Percentiles rank a stretch among this genome's conserved stretches.
phyloP scores from a whole-genome alignment of 2,888 invertebrate species.

The Fragum whitleyi region DNA sequence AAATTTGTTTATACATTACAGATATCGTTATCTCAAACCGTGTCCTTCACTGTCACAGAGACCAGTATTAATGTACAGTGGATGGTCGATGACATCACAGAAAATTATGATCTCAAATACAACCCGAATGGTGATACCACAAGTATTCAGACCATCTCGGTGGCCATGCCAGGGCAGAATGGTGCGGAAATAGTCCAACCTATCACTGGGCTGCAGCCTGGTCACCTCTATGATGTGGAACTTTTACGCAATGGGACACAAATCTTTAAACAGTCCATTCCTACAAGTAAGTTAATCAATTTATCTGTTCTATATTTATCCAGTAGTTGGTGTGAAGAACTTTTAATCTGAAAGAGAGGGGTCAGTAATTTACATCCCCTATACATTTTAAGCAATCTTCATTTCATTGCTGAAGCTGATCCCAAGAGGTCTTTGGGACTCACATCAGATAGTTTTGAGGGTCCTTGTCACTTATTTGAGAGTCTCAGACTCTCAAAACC shows the following conservation, averaged over 20 bases:
- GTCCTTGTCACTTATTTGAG: too few relatives aligned
- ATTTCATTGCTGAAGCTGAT: too few relatives aligned
- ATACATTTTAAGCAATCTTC: too few relatives aligned
- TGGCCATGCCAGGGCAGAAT: conserved; percentile 50
- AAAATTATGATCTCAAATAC: conserved; percentile 50
- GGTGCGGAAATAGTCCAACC: conserved; percentile 40
- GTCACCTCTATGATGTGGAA: conserved; percentile 59
- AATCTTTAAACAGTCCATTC: conserved; percentile 48
- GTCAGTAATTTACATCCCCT: too few relatives aligned
- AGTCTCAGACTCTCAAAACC: too few relatives aligned
- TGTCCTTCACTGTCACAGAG: conserved; percentile 40
- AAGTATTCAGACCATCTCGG: conserved; percentile 43
- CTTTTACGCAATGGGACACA: conserved; percentile 48
- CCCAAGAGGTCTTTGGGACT: too few relatives aligned
- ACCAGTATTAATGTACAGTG: conserved; percentile 51
- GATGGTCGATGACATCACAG: conserved; percentile 47
- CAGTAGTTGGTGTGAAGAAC: too few relatives aligned
- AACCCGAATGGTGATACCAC: conserved; percentile 31
- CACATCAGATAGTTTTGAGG: too few relatives aligned
- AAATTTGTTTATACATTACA: too few relatives aligned
- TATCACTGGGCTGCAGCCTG: conserved; percentile 60
- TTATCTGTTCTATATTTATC: too few relatives aligned
- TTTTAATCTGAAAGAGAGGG: too few relatives aligned
- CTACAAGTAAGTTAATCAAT: conserved; percentile 69
- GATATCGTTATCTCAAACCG: conserved; percentile 35